Percentiles rank a stretch among this genome's conserved stretches.
phyloP scores from a whole-genome alignment of 2,113 vertebrate genomes.

The Gymnorhina tibicen region DNA sequence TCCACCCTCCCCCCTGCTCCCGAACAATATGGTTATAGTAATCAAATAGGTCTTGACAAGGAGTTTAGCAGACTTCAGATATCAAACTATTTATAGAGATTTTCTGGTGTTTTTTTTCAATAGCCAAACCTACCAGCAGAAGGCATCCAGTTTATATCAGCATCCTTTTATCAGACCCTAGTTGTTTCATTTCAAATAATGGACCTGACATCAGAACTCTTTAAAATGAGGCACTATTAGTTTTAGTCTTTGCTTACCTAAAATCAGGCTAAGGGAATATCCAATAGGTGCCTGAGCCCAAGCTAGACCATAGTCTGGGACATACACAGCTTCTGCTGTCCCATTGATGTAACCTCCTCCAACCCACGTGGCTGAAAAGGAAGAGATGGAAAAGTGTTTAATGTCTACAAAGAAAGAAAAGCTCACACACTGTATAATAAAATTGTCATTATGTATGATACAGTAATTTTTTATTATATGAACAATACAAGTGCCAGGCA shows the following conservation, averaged over 20 bases:
- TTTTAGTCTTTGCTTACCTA: conserved; percentile 79
- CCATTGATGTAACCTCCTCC: conserved; percentile 99
- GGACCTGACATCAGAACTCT: background rate
- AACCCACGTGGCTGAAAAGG: conserved; percentile 92
- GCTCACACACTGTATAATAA: background rate
- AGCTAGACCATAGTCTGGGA: conserved; percentile 87
- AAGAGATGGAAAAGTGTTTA: background rate
- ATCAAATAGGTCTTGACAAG: background rate
- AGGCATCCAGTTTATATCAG: background rate
- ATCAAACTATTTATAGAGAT: background rate
- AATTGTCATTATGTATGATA: background rate
- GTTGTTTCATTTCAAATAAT: background rate
- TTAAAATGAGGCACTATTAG: background rate
- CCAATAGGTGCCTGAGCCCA: conserved; percentile 99
- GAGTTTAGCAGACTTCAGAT: background rate
- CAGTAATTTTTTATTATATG: background rate
- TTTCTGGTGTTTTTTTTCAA: background rate
- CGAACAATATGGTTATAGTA: background rate
- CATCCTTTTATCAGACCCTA: background rate
- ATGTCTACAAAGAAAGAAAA: background rate
- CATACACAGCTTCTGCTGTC: conserved; percentile 94
- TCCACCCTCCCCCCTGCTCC: too few relatives aligned
- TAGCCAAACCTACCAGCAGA: background rate
- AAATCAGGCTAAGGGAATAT: conserved; percentile 90
- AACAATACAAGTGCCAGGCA: background rate